Evolutionary conservation across 2,113 vertebrate genomes (phyloP).

Genomic region (Serilophus lunatus): DNA sequence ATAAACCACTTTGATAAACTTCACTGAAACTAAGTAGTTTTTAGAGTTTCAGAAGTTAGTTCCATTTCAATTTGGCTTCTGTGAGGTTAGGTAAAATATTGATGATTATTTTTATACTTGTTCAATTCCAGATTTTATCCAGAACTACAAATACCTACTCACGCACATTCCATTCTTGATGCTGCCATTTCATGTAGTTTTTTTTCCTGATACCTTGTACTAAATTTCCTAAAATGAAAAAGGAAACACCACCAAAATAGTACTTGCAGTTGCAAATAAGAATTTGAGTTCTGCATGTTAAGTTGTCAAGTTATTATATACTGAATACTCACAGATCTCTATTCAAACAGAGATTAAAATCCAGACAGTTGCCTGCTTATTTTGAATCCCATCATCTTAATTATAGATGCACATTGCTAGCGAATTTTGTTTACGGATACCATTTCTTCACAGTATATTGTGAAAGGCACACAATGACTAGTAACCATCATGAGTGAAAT

Average conservation of each 20-base stretch:
- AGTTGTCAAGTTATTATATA: background rate
- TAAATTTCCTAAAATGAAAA: background rate
- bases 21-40: background rate
- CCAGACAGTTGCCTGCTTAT: background rate
- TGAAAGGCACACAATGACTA: background rate
- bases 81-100: background rate
- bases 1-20: background rate
- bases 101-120: background rate
- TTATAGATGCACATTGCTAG: background rate
- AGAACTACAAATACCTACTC: background rate
- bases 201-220: background rate
- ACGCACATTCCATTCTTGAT: background rate
- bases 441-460: background rate
- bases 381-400: background rate
- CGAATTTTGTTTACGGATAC: background rate
- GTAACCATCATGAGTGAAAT: background rate
- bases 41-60: background rate
- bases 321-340: background rate
- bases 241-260: background rate
- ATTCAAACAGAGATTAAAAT: slow-evolving; percentile 5
- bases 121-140: background rate
- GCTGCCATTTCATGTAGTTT: accelerated
- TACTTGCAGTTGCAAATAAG: background rate
- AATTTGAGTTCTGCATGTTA: background rate
- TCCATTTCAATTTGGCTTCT: background rate